A percentile compares a stretch with the other conserved stretches of the same genome.
These are phyloP conservation scores for Mormyrus lacerda DNA, from an alignment of 2,113 vertebrate species.

Conservation along the genomic window DNA sequence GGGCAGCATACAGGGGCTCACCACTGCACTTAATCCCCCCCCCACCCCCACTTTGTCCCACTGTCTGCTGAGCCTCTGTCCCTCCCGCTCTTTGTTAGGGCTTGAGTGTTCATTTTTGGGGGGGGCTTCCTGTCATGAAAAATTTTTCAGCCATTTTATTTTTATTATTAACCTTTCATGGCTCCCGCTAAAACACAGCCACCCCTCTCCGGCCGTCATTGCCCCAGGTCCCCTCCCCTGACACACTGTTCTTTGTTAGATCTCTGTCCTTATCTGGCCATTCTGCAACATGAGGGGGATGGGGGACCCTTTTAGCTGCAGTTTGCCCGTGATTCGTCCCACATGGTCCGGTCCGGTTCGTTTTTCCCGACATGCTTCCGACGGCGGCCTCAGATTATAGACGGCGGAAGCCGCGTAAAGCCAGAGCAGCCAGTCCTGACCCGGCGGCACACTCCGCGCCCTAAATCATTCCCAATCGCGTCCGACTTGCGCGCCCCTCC, in stretches of 20 bases:
- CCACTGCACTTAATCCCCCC: slow-evolving; percentile 12
- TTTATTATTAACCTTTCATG: neutral
- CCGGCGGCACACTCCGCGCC: slow-evolving; percentile 33
- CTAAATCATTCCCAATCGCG: slow-evolving; percentile 40
- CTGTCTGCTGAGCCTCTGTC: neutral
- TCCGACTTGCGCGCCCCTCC: neutral
- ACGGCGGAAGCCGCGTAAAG: slow-evolving; percentile 43
- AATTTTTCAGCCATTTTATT: neutral
- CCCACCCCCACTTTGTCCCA: neutral
- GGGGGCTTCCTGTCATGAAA: neutral
- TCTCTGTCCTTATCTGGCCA: neutral
- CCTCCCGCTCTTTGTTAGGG: neutral
- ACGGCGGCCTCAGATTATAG: slow-evolving; percentile 52
- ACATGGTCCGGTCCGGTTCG: neutral
- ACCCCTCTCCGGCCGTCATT: neutral
- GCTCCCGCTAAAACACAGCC: neutral
- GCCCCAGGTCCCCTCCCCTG: neutral
- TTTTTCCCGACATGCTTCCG: slow-evolving; percentile 35
- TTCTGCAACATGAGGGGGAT: neutral
- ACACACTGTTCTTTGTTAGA: neutral
- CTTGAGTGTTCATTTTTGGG: neutral
- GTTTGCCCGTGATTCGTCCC: neutral
- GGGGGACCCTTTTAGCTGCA: neutral
- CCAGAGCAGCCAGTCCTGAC: slow-evolving; percentile 42
- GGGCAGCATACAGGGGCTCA: neutral